A percentile compares a stretch with the other conserved stretches of the same genome.
Evolutionary conservation across 37 sponge, comb jelly and placozoan genomes (phyloP).

Genomic region (Petrosia ficiformis): DNA sequence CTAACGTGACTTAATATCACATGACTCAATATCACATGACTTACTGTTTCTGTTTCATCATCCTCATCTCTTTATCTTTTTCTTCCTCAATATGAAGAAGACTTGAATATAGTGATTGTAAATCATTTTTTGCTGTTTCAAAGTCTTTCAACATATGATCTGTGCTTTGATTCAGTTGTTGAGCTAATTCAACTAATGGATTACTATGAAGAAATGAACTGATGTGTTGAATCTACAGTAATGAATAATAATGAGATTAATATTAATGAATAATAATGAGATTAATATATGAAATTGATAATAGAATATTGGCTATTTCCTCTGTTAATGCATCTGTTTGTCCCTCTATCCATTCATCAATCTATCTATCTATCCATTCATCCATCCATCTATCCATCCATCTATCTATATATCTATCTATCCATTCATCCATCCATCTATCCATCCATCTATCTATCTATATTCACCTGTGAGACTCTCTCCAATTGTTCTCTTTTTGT

Average conservation of each 20-base stretch:
- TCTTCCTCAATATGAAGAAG: slow-evolving; percentile 56
- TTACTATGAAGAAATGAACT: slow-evolving; percentile 38
- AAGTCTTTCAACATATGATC: slow-evolving; percentile 22
- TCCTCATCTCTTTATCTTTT: slow-evolving; percentile 39
- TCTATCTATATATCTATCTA: no score
- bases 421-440: no score
- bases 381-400: no score
- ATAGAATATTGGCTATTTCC: not conserved
- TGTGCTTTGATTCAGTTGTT: slow-evolving; percentile 40
- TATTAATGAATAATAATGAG: no score
- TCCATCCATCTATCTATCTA: not conserved
- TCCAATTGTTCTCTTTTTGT: slow-evolving; percentile 46
- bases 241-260: not conserved
- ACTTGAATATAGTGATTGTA: slow-evolving; percentile 25
- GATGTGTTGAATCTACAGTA: slow-evolving; percentile 25
- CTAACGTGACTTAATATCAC: not conserved
- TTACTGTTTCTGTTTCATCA: slow-evolving; percentile 65
- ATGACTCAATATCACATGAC: slow-evolving; percentile 1
- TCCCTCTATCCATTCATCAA: no score
- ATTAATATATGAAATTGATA: not conserved
- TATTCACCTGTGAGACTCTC: slow-evolving; percentile 26
- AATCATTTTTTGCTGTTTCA: slow-evolving; percentile 10
- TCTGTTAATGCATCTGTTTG: not conserved
- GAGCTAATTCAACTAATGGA: slow-evolving; percentile 26
- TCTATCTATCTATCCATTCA: no score